phyloP scores from a whole-genome alignment of 2,888 invertebrate species.

The Drosophila subquinaria region DNA sequence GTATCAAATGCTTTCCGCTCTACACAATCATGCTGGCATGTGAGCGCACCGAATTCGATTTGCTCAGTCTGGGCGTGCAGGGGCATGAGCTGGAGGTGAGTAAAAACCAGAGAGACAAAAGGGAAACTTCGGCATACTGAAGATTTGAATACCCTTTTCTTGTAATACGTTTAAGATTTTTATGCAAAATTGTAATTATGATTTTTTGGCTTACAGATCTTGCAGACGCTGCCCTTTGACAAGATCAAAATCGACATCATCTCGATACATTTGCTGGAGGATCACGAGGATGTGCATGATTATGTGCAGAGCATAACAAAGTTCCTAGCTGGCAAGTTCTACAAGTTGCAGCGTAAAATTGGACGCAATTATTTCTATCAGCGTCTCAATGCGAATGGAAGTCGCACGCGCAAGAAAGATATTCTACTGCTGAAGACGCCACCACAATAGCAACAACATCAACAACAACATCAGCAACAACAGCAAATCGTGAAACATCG shows the following conservation, averaged over 20 bases:
- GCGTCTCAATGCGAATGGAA: constrained; percentile 76
- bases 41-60: constrained; percentile 89
- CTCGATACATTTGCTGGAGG: constrained; percentile 85
- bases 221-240: constrained; percentile 85
- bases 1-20: constrained; percentile 94
- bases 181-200: not conserved
- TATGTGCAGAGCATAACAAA: constrained; percentile 84
- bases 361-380: constrained; percentile 85
- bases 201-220: constrained; percentile 69
- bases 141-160: not conserved
- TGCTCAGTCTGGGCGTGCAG: constrained; percentile 88
- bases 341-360: constrained; percentile 84
- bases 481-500: constrained; percentile 28
- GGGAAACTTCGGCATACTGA: no score
- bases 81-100: constrained; percentile 85
- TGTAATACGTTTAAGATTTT: not conserved
- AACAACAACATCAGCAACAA: constrained; percentile 48
- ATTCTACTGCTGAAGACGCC: constrained; percentile 78
- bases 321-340: constrained; percentile 85
- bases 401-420: constrained; percentile 84
- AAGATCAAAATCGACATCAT: constrained; percentile 85
- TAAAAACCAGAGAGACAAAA: constrained; percentile 4
- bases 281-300: constrained; percentile 81
- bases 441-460: constrained; percentile 53
- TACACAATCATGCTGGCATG: constrained; percentile 93